phyloP scores from a whole-genome alignment of 2,888 invertebrate genomes.

The Tuberolachnus salignus region DNA sequence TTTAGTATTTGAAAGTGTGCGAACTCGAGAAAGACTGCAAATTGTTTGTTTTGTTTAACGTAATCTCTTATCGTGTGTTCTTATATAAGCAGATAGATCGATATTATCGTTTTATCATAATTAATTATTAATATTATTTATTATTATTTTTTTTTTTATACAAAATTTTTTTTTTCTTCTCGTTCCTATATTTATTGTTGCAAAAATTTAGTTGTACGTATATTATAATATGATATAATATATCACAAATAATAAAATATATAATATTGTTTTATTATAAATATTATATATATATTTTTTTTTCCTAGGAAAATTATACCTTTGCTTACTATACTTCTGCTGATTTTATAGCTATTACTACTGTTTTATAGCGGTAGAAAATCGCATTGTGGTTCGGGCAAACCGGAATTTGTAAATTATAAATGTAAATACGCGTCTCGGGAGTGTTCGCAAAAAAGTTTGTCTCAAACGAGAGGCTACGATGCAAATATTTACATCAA shows the following conservation, averaged over 20 bases:
- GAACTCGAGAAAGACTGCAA: slow-evolving; percentile 51
- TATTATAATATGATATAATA: slow-evolving; percentile 32
- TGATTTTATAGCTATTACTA: too few species aligned
- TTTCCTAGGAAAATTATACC: not conserved
- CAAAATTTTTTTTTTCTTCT: slow-evolving; percentile 43
- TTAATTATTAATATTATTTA: not conserved
- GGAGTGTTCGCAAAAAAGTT: too few species aligned
- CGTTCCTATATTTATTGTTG: slow-evolving; percentile 55
- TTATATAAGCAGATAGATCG: slow-evolving; percentile 34
- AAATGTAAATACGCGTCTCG: too few species aligned
- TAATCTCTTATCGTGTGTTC: slow-evolving; percentile 42
- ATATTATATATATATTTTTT: slow-evolving; percentile 1
- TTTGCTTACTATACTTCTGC: too few species aligned
- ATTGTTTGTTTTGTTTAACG: slow-evolving; percentile 31
- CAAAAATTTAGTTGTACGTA: slow-evolving; percentile 26
- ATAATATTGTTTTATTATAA: too few species aligned
- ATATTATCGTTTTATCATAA: slow-evolving; percentile 34
- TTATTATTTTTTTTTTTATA: slow-evolving; percentile 32
- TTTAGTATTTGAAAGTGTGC: slow-evolving; percentile 27
- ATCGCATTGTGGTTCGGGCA: too few species aligned
- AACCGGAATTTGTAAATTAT: too few species aligned
- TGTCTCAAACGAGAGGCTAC: too few species aligned
- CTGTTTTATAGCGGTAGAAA: too few species aligned
- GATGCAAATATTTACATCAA: too few species aligned
- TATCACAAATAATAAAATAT: not conserved